phyloP scores from a whole-genome alignment of 2,888 invertebrate genomes.

The Tinea trinotella region DNA sequence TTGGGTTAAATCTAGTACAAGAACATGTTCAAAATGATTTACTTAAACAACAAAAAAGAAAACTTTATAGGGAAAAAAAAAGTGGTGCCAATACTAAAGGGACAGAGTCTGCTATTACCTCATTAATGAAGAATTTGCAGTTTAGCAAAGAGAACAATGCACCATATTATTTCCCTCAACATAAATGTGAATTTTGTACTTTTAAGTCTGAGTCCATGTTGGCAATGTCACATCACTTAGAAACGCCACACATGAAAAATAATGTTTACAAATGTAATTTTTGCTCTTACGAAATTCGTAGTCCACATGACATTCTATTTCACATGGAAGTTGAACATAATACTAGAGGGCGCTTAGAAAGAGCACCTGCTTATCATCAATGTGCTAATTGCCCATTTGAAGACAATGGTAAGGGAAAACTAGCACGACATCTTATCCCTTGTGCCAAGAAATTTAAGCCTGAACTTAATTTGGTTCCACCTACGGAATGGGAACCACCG shows the following conservation, averaged over 20 bases:
- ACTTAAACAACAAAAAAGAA: slow-evolving; percentile 87
- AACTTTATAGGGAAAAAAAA: slow-evolving; percentile 78
- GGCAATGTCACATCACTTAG: slow-evolving; percentile 89
- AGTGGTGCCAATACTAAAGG: slow-evolving; percentile 75
- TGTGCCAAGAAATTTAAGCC: slow-evolving; percentile 93
- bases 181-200: slow-evolving; percentile 90
- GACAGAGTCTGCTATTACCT: slow-evolving; percentile 84
- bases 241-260: slow-evolving; percentile 93
- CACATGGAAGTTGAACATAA: slow-evolving; percentile 95
- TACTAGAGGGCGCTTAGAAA: slow-evolving; percentile 85
- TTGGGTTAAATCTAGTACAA: slow-evolving; percentile 91
- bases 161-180: slow-evolving; percentile 80
- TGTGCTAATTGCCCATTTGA: slow-evolving; percentile 96
- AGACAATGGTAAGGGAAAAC: slow-evolving; percentile 92
- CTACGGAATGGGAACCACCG: slow-evolving; percentile 93
- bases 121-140: slow-evolving; percentile 87
- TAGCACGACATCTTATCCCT: slow-evolving; percentile 88
- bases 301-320: slow-evolving; percentile 89
- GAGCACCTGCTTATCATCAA: slow-evolving; percentile 90
- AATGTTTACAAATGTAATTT: slow-evolving; percentile 89
- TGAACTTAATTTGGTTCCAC: slow-evolving; percentile 88
- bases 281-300: slow-evolving; percentile 85
- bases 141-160: slow-evolving; percentile 89
- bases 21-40: slow-evolving; percentile 95
- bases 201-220: slow-evolving; percentile 90